Evolutionary conservation across 2,797 vertebrate species (phyloP).

Genomic region (Valencia hispanica): DNA sequence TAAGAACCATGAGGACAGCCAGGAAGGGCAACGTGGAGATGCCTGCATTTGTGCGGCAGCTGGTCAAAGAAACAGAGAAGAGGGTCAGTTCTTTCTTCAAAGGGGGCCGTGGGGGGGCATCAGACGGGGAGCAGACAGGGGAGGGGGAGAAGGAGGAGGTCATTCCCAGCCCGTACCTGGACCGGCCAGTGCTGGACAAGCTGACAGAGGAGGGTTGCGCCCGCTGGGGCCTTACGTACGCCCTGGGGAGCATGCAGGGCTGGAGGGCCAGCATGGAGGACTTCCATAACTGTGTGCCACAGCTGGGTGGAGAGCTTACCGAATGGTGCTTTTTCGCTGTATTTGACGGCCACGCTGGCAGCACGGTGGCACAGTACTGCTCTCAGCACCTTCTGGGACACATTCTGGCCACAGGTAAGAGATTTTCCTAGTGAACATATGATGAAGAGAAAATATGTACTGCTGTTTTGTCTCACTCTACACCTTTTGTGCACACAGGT

Average conservation of each 20-base stretch:
- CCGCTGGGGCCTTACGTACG: constrained; percentile 76
- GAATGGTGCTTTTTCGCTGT: constrained; percentile 87
- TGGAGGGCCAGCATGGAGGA: constrained; percentile 88
- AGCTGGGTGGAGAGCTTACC: constrained; percentile 75
- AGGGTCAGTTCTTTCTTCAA: constrained; percentile 85
- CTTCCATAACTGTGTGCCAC: constrained; percentile 83
- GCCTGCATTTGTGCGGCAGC: constrained; percentile 82
- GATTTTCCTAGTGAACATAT: constrained; percentile 1
- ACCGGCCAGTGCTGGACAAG: constrained; percentile 81
- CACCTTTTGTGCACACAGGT: constrained; percentile 59
- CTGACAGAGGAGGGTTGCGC: constrained; percentile 78
- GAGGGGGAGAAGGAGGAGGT: constrained; percentile 71
- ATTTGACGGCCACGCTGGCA: constrained; percentile 85
- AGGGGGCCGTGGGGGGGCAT: constrained; percentile 74
- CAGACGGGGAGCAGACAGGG: constrained; percentile 63
- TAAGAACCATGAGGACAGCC: constrained; percentile 76
- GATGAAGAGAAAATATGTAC: background rate
- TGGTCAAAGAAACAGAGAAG: constrained; percentile 85
- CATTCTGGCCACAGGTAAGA: constrained; percentile 75
- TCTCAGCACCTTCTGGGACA: constrained; percentile 83
- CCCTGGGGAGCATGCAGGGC: constrained; percentile 85
- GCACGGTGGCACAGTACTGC: constrained; percentile 81
- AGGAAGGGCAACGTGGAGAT: constrained; percentile 82
- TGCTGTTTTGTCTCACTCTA: background rate
- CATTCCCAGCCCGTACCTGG: constrained; percentile 79